Percentiles rank a stretch among this genome's conserved stretches.
These are phyloP conservation scores for Coenobita brevimanus DNA, from an alignment of 1,140 invertebrate genomes.

Conservation along the genomic window DNA sequence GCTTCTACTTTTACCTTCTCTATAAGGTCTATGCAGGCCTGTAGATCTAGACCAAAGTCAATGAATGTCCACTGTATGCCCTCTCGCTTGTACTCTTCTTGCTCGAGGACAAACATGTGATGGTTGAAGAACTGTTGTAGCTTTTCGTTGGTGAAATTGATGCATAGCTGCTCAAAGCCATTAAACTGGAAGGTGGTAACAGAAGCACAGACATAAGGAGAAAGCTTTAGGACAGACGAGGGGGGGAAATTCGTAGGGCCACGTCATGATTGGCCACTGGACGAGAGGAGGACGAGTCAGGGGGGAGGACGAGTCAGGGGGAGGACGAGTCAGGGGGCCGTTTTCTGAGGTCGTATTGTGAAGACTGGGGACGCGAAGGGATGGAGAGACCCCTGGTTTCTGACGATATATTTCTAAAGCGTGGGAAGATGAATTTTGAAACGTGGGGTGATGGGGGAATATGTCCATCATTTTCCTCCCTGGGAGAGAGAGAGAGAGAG, in stretches of 20 bases:
- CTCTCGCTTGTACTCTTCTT: slow-evolving; percentile 79
- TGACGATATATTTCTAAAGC: too few species aligned
- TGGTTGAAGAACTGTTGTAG: slow-evolving; percentile 98
- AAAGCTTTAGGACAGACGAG: not conserved
- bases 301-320: too few species aligned
- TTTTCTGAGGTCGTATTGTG: too few species aligned
- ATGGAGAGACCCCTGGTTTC: too few species aligned
- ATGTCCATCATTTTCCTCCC: too few species aligned
- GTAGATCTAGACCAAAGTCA: slow-evolving; percentile 97
- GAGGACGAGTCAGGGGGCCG: too few species aligned
- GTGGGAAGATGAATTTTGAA: too few species aligned
- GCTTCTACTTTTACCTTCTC: slow-evolving; percentile 85
- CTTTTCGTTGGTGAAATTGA: slow-evolving; percentile 99
- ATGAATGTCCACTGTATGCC: slow-evolving; percentile 94
- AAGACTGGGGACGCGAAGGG: too few species aligned
- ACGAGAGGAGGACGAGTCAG: not conserved
- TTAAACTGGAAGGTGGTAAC: slow-evolving; percentile 82
- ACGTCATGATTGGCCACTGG: slow-evolving; percentile 1
- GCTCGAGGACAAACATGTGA: slow-evolving; percentile 97
- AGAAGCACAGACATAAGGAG: slow-evolving; percentile 22
- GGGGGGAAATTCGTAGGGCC: not conserved
- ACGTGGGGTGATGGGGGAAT: too few species aligned
- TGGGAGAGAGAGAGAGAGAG: too few species aligned
- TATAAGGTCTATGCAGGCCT: slow-evolving; percentile 96
- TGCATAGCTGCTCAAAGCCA: slow-evolving; percentile 98